These are phyloP conservation scores for Apamea anceps DNA, from an alignment of 2,888 invertebrate species.

Conservation along the genomic window DNA sequence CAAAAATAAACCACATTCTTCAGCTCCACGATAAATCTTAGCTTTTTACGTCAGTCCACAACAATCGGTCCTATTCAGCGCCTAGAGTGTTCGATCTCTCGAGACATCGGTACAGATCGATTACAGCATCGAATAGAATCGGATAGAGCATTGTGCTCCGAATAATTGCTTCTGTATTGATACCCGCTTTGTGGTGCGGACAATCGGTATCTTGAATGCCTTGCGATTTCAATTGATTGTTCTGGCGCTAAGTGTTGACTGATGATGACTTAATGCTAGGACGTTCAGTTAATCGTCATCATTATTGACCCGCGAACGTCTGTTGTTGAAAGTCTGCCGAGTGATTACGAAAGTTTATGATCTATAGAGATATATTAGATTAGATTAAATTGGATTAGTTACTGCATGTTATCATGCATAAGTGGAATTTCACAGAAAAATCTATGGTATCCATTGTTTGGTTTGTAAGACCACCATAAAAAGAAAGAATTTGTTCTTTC, in stretches of 20 bases:
- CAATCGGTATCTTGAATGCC: constrained; percentile 54
- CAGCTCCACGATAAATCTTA: constrained; percentile 61
- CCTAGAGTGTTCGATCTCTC: constrained; percentile 61
- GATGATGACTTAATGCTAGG: constrained; percentile 16
- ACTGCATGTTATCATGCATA: too few species aligned
- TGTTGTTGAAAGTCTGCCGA: not conserved
- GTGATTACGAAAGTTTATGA: not conserved
- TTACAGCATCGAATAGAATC: constrained; percentile 61
- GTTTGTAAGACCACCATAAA: not conserved
- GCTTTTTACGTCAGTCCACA: constrained; percentile 62
- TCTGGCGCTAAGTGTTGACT: constrained; percentile 36
- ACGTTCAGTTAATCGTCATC: constrained; percentile 22
- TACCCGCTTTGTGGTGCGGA: constrained; percentile 61
- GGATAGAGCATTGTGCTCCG: constrained; percentile 63
- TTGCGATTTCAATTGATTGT: constrained; percentile 56
- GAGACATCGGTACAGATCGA: constrained; percentile 63
- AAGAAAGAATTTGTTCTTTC: not conserved
- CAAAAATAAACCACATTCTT: constrained; percentile 61
- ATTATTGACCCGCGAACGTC: not conserved
- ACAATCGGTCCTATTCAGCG: constrained; percentile 62
- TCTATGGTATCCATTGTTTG: too few species aligned
- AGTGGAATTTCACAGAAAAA: not conserved
- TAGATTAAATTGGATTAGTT: too few species aligned
- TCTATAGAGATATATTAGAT: not conserved
- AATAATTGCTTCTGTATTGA: constrained; percentile 68